Percentiles rank a stretch among this genome's conserved stretches.
These are phyloP conservation scores for Strix uralensis DNA, from an alignment of 2,113 vertebrate genomes.

Conservation along the genomic window DNA sequence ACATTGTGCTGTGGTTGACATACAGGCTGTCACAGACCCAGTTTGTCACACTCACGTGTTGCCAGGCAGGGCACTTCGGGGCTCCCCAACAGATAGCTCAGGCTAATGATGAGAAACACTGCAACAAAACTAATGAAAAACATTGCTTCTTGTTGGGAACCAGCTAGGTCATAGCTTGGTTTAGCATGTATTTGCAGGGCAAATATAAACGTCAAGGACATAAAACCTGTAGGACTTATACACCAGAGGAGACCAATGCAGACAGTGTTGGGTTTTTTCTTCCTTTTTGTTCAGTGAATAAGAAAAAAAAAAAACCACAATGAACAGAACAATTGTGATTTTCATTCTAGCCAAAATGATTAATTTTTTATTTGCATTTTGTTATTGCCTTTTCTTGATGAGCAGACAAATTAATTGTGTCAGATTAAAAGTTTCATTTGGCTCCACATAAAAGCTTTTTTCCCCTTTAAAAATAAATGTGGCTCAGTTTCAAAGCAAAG, in stretches of 20 bases:
- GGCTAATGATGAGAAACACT: not conserved
- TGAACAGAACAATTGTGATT: not conserved
- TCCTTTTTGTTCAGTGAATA: not conserved
- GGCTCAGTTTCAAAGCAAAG: not conserved
- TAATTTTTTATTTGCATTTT: not conserved
- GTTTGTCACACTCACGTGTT: not conserved
- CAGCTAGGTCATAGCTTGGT: not conserved
- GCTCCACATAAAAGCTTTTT: not conserved
- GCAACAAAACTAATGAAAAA: not conserved
- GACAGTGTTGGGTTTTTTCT: not conserved
- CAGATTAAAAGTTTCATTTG: not conserved
- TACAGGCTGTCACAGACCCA: not conserved
- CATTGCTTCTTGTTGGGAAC: not conserved
- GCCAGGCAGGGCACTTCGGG: not conserved
- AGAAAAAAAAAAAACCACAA: not conserved
- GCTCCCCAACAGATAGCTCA: not conserved
- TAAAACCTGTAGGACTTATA: not conserved
- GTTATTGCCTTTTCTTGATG: not conserved
- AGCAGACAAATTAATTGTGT: not conserved
- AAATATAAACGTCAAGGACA: not conserved
- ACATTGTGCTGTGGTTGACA: not conserved
- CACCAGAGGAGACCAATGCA: not conserved
- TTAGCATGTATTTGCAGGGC: not conserved
- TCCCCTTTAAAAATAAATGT: not conserved
- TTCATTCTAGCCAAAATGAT: not conserved